These are phyloP conservation scores for Drosophila affinis DNA, from an alignment of 2,888 invertebrate species.

Conservation along the genomic window DNA sequence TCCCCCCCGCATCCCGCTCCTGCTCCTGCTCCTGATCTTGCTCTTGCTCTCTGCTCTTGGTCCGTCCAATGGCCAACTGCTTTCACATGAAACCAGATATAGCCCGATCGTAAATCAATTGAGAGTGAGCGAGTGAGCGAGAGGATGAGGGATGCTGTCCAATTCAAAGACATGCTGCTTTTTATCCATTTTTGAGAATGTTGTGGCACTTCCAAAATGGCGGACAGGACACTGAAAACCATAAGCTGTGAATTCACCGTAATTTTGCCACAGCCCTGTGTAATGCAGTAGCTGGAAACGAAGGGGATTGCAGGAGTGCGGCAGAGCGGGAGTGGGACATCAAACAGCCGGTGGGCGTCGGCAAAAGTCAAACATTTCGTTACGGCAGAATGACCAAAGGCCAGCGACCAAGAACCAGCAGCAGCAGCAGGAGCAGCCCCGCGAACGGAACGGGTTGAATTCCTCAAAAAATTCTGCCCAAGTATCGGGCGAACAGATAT, in stretches of 20 bases:
- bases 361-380: conserved; percentile 67
- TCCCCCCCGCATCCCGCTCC: background rate
- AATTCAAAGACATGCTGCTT: conserved; percentile 24
- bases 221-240: conserved; percentile 35
- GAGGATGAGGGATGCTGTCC: conserved; percentile 21
- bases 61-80: conserved; percentile 27
- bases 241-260: conserved; percentile 70
- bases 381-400: conserved; percentile 65
- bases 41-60: background rate
- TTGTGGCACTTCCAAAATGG: conserved; percentile 61
- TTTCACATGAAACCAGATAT: conserved; percentile 59
- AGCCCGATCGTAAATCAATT: conserved; percentile 64
- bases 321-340: conserved; percentile 2
- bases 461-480: conserved; percentile 37
- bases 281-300: conserved; percentile 71
- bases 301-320: background rate
- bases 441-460: conserved; percentile 50
- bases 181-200: conserved; percentile 71
- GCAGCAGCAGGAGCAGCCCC: background rate
- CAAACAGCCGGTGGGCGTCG: conserved; percentile 18
- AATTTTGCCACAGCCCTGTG: conserved; percentile 58
- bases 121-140: conserved; percentile 33
- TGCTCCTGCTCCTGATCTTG: conserved; percentile 3
- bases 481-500: conserved; percentile 12
- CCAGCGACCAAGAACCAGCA: conserved; percentile 42